Percentiles rank a stretch among this genome's conserved stretches.
These are phyloP conservation scores for Myoxocephalus aenaeus DNA, from an alignment of 2,797 vertebrate genomes.

Conservation along the genomic window DNA sequence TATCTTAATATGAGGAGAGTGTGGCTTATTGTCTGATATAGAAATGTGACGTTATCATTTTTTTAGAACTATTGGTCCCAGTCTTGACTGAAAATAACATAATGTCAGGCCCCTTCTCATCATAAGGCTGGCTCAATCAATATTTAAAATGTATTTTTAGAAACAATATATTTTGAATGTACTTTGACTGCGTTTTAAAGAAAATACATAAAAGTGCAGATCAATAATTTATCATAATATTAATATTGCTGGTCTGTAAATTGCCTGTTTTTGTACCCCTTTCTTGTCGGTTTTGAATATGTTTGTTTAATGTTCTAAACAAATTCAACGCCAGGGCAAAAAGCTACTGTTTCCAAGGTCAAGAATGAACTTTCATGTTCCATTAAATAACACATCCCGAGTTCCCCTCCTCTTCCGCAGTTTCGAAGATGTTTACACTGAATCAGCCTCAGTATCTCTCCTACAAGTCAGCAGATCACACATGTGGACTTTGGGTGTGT, in stretches of 20 bases:
- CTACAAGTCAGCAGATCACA: slow-evolving; percentile 9
- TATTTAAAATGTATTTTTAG: not conserved
- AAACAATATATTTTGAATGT: too few relatives aligned
- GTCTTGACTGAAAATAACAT: not conserved
- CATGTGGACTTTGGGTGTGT: slow-evolving; percentile 19
- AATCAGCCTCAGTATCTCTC: slow-evolving; percentile 15
- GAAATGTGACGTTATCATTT: not conserved
- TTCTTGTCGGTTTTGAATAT: too few relatives aligned
- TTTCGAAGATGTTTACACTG: not conserved
- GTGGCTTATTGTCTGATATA: not conserved
- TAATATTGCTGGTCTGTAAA: too few relatives aligned
- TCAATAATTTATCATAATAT: too few relatives aligned
- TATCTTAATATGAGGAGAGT: not conserved
- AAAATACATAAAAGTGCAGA: too few relatives aligned
- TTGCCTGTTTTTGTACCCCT: too few relatives aligned
- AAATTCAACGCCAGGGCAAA: too few relatives aligned
- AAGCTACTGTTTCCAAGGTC: not conserved
- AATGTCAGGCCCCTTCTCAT: not conserved
- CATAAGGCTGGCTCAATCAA: not conserved
- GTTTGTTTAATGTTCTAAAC: too few relatives aligned
- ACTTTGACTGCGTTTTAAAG: too few relatives aligned
- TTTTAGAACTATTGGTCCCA: not conserved
- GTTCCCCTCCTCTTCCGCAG: slow-evolving; percentile 4
- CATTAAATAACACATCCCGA: slow-evolving; percentile 6
- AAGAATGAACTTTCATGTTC: not conserved